Base-by-base conservation (phyloP, 2,113 vertebrate genomes). In the Hypocryptadius cinnamomeus region DNA sequence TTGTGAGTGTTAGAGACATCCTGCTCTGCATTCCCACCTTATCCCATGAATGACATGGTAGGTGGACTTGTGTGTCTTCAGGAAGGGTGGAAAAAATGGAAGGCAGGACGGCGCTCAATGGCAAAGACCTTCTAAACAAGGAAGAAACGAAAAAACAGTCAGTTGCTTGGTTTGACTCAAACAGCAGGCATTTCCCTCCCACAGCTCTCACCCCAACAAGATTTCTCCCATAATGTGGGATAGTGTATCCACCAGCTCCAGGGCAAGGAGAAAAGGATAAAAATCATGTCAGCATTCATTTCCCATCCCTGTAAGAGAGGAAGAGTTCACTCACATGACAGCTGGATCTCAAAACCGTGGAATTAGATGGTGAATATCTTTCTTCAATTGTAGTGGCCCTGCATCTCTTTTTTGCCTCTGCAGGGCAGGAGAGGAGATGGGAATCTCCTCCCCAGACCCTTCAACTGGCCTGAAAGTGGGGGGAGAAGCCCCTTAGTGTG, bases 281-380 rank as follows among this genome's bases (percentile, higher is more conserved):
- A 53, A 37, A 21, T 20, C 4, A 0, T 45, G 19, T 19, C 44
- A 68, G 5, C 13, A 8, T 14, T 40, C 12, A 30, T 24, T 28
- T 79, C 8, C 13, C 25, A 16, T 10, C 0, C 0, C 6, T 8
- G 3, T 37, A 8, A 57, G 22, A n/a, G 7, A 51, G 10, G 20
- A 84, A 23, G 2, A 19, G 4, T 11, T 56, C 37, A 39, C 8
- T 56, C 10, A 0, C 15, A 7, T 12, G 19, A 11, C 9, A 40
- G 9, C 13, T 70, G 81, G 51, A 71, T 23, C 11, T 63, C 51
- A 24, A 20, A 40, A 18, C 4, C 10, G 17, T 3, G n/a, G 18
- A 64, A 35, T 3, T 56, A 15, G 15, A 40, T 4, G 10, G 27
- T 44, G 8, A 8, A 5, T 68, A 15, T 15, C 8, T 56, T 64